These are phyloP conservation scores for Edolisoma coerulescens DNA, from an alignment of 2,113 vertebrate genomes.

Conservation along the genomic window DNA sequence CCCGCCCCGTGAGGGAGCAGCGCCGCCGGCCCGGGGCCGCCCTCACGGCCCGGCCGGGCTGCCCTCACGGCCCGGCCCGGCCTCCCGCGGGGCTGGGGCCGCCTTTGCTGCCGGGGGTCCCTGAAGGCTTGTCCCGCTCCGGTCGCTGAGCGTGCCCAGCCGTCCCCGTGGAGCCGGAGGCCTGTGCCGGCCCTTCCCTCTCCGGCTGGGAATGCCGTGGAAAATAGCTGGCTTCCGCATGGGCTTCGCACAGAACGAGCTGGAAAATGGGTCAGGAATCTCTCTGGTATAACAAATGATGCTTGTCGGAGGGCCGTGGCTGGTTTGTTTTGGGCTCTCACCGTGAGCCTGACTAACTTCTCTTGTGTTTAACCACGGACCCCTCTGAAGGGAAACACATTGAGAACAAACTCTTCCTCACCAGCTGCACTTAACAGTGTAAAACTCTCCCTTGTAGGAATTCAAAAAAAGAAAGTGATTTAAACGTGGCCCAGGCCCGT, in stretches of 20 bases:
- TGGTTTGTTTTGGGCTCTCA: not conserved
- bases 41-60: no score
- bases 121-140: not conserved
- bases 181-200: not conserved
- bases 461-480: conserved; percentile 77
- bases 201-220: not conserved
- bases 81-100: not conserved
- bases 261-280: conserved; percentile 1
- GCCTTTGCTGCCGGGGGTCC: not conserved
- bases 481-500: conserved; percentile 58
- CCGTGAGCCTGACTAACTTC: not conserved
- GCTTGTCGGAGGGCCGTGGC: not conserved
- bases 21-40: no score
- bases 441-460: conserved; percentile 64
- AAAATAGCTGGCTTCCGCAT: not conserved
- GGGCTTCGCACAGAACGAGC: not conserved
- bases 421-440: not conserved
- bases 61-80: not conserved
- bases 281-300: not conserved
- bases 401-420: not conserved
- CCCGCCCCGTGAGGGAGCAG: not conserved
- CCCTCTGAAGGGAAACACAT: not conserved
- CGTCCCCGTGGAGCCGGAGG: not conserved
- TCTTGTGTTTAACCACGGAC: not conserved
- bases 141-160: rapidly evolving